These are phyloP conservation scores for Biston stratarius DNA, from an alignment of 2,888 invertebrate genomes.

Conservation along the genomic window DNA sequence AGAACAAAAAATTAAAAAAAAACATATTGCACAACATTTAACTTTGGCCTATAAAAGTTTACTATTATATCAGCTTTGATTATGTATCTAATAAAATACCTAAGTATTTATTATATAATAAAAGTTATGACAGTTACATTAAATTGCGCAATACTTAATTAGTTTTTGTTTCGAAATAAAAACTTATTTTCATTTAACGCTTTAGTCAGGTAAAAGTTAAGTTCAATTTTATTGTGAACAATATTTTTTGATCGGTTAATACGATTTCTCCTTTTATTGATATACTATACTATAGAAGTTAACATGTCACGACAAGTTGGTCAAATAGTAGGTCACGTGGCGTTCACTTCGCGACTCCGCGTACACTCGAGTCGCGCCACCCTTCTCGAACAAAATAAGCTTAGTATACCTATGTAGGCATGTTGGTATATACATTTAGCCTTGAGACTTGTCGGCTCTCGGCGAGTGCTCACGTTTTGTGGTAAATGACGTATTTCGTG, in stretches of 20 bases:
- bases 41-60: slow-evolving; percentile 6
- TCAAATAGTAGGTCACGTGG: background rate
- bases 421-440: slow-evolving; percentile 2
- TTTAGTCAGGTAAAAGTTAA: background rate
- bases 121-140: background rate
- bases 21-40: slow-evolving; percentile 30
- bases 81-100: slow-evolving; percentile 15
- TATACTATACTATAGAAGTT: background rate
- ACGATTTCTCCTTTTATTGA: background rate
- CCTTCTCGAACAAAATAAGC: slow-evolving; percentile 9
- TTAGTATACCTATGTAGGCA: background rate
- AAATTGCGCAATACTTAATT: slow-evolving; percentile 9
- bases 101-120: background rate
- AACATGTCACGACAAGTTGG: slow-evolving; percentile 35
- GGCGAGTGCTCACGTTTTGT: slow-evolving; percentile 1
- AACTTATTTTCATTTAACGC: background rate
- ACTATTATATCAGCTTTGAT: slow-evolving; percentile 9
- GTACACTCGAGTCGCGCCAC: background rate
- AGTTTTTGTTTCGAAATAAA: background rate
- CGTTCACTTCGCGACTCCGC: background rate
- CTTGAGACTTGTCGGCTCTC: slow-evolving; percentile 3
- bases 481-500: slow-evolving; percentile 3
- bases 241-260: background rate
- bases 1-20: background rate
- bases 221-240: no score